Evolutionary conservation across 2,888 invertebrate species (phyloP), one percentile per base, ranked within the genome.

Genomic region (Ophonus ardosiacus): DNA sequence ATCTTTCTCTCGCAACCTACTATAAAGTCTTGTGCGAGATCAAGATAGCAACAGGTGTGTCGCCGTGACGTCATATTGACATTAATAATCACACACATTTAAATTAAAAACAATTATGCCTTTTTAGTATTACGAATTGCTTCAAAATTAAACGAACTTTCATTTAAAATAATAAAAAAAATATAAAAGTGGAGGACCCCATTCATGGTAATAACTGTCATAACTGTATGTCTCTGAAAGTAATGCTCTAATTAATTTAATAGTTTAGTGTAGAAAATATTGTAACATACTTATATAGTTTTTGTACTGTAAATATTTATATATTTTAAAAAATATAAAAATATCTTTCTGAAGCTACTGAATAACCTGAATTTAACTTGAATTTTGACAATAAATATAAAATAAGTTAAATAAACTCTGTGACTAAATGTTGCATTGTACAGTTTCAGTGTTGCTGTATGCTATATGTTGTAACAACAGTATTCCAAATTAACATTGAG

Each of bases 281-380:
- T 51, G 43, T 51, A 51, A 51, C 6, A 31, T 31, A 51, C 10
- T 51, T 51, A 51, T 43, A 43, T 43, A 43, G 1, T 51, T 31
- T 51, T 51, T 51, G 43, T 13, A 51, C 43, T 51, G 43, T 51
- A 51, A 43, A 21, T 51, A 51, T 51, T 51, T 51, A 51, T 51
- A 51, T 51, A 51, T 51, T 31, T 31, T 31, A 5, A 8, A 51
- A 51, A 5, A 51, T 51, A 51, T 8, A 8, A 51, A 51, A 13
- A 51, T 51, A 13, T 13, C 13, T 59, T 59, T 7, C n/a, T n/a
- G n/a, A 17, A 68, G 68, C 31, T 68, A 68, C 68, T 68, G 31
- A 68, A 68, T 68, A 68, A 68, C 68, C n/a, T 31, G 68, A n/a
- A 68, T 24, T 68, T 68, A 68, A 68, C 7, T 68, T 68, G 68